Conservation (phyloP, 1,140 invertebrate species). For the Halesus radiatus region DNA sequence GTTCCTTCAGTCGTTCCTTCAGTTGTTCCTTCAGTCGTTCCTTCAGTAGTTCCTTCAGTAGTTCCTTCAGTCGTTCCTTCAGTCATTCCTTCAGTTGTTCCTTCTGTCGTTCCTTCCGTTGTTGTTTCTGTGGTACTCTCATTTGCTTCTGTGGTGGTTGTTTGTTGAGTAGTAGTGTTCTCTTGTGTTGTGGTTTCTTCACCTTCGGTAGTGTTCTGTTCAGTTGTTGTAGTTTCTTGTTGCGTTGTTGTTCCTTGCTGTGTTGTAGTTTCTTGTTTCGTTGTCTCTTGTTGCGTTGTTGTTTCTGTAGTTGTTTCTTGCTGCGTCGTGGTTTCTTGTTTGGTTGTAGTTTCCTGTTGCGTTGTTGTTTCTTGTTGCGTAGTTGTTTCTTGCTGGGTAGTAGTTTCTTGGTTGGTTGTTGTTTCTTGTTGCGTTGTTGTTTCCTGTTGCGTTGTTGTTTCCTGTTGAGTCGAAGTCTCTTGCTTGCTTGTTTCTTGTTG, state of each 20-base stretch:
- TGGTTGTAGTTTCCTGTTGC: constrained; percentile 55
- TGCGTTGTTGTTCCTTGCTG: constrained; percentile 39
- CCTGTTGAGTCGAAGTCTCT: constrained; percentile 50
- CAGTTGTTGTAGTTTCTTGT: constrained; percentile 53
- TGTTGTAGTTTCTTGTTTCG: constrained; percentile 48
- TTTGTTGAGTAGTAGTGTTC: constrained; percentile 1
- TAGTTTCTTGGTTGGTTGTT: constrained; percentile 53
- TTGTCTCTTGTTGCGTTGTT: constrained; percentile 20
- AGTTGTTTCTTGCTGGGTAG: constrained; percentile 38
- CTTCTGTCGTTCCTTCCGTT: constrained; percentile 59
- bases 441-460: constrained; percentile 45
- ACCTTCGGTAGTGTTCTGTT: constrained; percentile 44
- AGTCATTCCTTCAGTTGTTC: constrained; percentile 58
- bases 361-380: constrained; percentile 29
- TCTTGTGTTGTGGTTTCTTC: constrained; percentile 51
- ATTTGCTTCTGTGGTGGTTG: constrained; percentile 29
- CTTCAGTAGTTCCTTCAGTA: constrained; percentile 43
- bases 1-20: constrained; percentile 56
- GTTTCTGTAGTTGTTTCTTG: constrained; percentile 39
- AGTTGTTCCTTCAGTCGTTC: constrained; percentile 59
- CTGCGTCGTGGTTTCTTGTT: constrained; percentile 55
- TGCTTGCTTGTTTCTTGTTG: constrained; percentile 40
- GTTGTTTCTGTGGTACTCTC: constrained; percentile 58
- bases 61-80: constrained; percentile 48
- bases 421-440: constrained; percentile 41